phyloP scores from a whole-genome alignment of 2,797 vertebrate genomes.

The Tarsius wallacei region DNA sequence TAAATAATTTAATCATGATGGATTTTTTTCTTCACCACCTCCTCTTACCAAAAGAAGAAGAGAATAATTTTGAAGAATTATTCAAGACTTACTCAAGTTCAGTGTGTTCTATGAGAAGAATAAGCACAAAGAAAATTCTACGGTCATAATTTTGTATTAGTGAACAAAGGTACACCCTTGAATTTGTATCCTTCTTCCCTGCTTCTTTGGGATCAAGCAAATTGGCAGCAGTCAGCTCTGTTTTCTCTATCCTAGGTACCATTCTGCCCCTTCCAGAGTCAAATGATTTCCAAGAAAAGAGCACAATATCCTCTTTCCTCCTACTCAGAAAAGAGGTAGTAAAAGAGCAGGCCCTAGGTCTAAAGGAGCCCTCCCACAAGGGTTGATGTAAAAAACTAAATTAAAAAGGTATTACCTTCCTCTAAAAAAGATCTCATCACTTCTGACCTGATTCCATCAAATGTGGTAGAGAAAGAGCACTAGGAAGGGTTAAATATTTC shows the following conservation, averaged over 20 bases:
- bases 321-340: neutral
- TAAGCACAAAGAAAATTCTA: neutral
- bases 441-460: neutral
- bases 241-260: neutral
- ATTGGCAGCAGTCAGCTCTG: neutral
- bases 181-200: neutral
- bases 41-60: neutral
- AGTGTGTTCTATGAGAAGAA: neutral
- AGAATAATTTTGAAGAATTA: neutral
- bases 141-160: neutral
- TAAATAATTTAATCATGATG: neutral
- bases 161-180: neutral
- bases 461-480: neutral
- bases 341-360: neutral
- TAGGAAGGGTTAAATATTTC: neutral
- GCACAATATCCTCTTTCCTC: neutral
- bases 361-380: neutral
- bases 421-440: neutral
- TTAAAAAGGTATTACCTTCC: neutral
- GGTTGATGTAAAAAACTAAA: neutral
- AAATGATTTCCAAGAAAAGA: conserved; percentile 6
- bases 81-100: neutral
- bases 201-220: neutral
- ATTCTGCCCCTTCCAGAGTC: neutral
- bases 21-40: neutral